Evolutionary conservation across 2,797 vertebrate species (phyloP).

Genomic region (Ptychadena robeensis): DNA sequence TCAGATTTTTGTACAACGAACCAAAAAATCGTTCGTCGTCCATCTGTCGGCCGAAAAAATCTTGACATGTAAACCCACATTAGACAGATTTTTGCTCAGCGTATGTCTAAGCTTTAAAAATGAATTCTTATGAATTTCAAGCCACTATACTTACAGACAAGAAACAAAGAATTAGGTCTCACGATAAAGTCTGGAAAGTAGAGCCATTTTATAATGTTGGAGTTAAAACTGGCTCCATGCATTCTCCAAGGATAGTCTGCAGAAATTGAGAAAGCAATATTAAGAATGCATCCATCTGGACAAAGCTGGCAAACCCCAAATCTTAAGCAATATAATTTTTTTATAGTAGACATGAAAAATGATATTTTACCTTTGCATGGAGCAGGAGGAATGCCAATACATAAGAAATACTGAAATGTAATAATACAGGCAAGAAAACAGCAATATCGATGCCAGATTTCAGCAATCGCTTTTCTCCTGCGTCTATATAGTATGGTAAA

Average conservation of each 20-base stretch:
- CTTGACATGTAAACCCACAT: too few relatives aligned
- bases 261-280: slow-evolving; percentile 63
- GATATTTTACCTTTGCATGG: slow-evolving; percentile 88
- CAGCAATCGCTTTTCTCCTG: slow-evolving; percentile 95
- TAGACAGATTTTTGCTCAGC: neutral
- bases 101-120: neutral
- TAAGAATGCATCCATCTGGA: slow-evolving; percentile 40
- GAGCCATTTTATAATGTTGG: slow-evolving; percentile 96
- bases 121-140: neutral
- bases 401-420: slow-evolving; percentile 93
- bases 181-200: slow-evolving; percentile 92
- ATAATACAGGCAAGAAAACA: slow-evolving; percentile 94
- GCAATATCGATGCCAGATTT: slow-evolving; percentile 98
- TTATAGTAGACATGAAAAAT: neutral
- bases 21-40: too few relatives aligned
- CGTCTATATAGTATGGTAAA: slow-evolving; percentile 89
- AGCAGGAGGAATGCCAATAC: slow-evolving; percentile 94
- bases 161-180: slow-evolving; percentile 86
- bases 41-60: too few relatives aligned
- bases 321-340: neutral
- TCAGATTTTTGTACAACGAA: too few relatives aligned
- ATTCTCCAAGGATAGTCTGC: slow-evolving; percentile 96
- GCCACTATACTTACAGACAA: slow-evolving; percentile 86
- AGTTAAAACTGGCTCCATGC: slow-evolving; percentile 78
- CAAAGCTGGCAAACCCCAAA: slow-evolving; percentile 47